These are phyloP conservation scores for Cataglyphis cursor DNA, from an alignment of 2,888 invertebrate species.

Conservation along the genomic window DNA sequence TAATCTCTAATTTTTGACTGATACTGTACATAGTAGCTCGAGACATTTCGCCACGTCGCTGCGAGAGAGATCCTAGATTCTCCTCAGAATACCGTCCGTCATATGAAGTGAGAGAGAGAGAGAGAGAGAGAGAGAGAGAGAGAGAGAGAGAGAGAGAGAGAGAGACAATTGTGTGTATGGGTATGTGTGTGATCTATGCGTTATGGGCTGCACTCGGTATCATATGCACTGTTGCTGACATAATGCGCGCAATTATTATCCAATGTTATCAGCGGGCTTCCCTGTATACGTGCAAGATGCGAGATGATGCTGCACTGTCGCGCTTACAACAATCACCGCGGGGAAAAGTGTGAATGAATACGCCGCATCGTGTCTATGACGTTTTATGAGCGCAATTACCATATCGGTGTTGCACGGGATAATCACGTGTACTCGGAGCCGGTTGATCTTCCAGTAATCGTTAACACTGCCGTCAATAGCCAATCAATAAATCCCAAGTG, in stretches of 20 bases:
- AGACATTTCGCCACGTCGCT: conserved; percentile 45
- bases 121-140: conserved; percentile 1
- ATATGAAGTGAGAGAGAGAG: conserved; percentile 40
- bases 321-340: conserved; percentile 43
- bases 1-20: conserved; percentile 22
- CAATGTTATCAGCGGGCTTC: conserved; percentile 78
- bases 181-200: conserved; percentile 78
- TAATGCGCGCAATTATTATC: conserved; percentile 83
- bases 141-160: conserved; percentile 12
- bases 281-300: conserved; percentile 53
- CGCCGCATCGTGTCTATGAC: conserved; percentile 59
- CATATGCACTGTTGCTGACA: conserved; percentile 77
- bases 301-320: conserved; percentile 23
- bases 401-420: conserved; percentile 33
- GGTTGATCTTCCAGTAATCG: conserved; percentile 48
- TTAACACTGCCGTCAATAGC: conserved; percentile 30
- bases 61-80: conserved; percentile 72
- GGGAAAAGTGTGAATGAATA: conserved; percentile 46
- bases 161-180: conserved; percentile 14
- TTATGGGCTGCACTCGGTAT: conserved; percentile 76
- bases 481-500: conserved; percentile 26
- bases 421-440: conserved; percentile 27
- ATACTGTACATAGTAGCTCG: conserved; percentile 30
- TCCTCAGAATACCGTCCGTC: conserved; percentile 75
- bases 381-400: conserved; percentile 57